These are phyloP conservation scores for Crepidodera aurea DNA, from an alignment of 2,888 invertebrate genomes.

Conservation along the genomic window DNA sequence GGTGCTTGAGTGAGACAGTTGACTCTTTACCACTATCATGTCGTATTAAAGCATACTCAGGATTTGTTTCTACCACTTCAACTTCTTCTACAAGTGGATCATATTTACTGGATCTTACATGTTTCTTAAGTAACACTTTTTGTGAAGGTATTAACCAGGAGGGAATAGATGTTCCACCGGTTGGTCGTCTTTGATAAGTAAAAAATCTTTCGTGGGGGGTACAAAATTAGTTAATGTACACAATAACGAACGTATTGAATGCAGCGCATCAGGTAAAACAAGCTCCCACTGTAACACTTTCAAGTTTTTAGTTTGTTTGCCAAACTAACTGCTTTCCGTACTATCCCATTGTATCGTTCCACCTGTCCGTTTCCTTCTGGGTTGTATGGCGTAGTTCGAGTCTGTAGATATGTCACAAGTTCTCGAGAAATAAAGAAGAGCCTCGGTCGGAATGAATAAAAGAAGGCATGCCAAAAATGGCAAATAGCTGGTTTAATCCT, in stretches of 20 bases:
- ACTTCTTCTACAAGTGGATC: neutral
- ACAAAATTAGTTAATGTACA: neutral
- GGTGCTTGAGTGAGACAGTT: no score
- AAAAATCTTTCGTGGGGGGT: no score
- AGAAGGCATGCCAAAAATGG: neutral
- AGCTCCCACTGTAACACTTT: neutral
- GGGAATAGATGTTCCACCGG: no score
- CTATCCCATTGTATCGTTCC: slow-evolving; percentile 4
- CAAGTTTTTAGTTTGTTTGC: slow-evolving; percentile 10
- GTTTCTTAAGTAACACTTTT: no score
- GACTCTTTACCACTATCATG: no score
- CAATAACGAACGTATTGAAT: neutral
- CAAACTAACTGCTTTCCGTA: neutral
- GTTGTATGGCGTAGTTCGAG: neutral
- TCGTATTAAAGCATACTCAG: no score
- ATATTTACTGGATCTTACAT: no score
- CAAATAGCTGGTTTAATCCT: neutral
- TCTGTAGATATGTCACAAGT: neutral
- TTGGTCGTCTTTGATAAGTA: no score
- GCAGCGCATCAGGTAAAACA: neutral
- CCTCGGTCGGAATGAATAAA: neutral
- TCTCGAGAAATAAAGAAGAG: neutral
- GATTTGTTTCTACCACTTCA: no score
- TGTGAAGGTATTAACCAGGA: no score
- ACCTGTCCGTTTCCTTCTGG: neutral